Evolutionary conservation across 2,113 vertebrate genomes (phyloP), one percentile per base, ranked within the genome.

Genomic region (Cebidichthys violaceus): DNA sequence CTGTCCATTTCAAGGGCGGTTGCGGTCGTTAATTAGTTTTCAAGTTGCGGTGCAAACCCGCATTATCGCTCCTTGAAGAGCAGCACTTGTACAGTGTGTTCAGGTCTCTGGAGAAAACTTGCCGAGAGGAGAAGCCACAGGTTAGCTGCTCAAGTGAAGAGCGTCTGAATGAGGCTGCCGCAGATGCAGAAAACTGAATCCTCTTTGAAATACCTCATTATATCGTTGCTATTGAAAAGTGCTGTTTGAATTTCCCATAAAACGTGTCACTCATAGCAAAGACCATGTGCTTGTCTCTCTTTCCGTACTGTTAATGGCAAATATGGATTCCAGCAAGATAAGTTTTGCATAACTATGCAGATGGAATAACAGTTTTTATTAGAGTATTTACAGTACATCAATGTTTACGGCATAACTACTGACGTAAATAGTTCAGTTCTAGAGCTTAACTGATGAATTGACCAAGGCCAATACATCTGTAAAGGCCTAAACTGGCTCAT

Each of bases 41-140:
- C 37, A 57, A 70, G 55, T 50, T 67, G 68, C 62, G 61, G 41
- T 64, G 55, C 61, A 75, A 79, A 85, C 66, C 24, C 0, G 8
- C 64, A 77, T 74, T 70, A 73, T 86, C 24, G 62, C 57, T 82
- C 57, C 45, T 86, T 80, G 37, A 73, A 78, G 66, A 82, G 60
- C 43, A n/a, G 6, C 70, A 64, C 62, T 76, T 17, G 47, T 10
- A 29, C 39, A 18, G 24, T 62, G 2, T 43, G n/a, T 33, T 60
- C 7, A 35, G 70, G 67, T 70, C 52, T 79, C 65, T 50, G 24
- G 41, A 33, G 72, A 29, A 67, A 37, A 37, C 57, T 72, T 47
- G 17, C 27, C 0, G 24, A 66, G 61, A 39, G 37, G 57, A 77
- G 72, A 59, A 67, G 55, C 35, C 57, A 78, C 70, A 89, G 22